A percentile compares a stretch with the other conserved stretches of the same genome.
These are phyloP conservation scores for Pyrochroa serraticornis DNA, from an alignment of 2,888 invertebrate species.

Conservation along the genomic window DNA sequence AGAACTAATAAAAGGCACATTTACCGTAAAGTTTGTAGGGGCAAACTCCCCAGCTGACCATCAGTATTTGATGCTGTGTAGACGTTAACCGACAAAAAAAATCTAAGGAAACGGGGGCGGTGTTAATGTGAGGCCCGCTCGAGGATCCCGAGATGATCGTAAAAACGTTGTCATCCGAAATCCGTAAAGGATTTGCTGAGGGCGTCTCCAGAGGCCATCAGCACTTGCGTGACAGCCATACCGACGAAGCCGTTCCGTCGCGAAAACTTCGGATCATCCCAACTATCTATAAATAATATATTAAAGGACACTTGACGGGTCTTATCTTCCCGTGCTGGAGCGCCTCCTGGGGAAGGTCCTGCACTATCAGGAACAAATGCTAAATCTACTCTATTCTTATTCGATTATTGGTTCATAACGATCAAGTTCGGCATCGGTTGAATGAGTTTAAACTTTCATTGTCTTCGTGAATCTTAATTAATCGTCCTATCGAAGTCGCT, in stretches of 20 bases:
- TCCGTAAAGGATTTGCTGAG: slow-evolving; percentile 52
- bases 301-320: slow-evolving; percentile 28
- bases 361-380: no score
- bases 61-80: slow-evolving; percentile 45
- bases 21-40: slow-evolving; percentile 40
- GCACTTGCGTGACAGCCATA: slow-evolving; percentile 48
- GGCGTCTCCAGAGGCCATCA: slow-evolving; percentile 49
- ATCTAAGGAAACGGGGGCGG: slow-evolving; percentile 34
- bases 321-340: slow-evolving; percentile 8
- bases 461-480: no score
- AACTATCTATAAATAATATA: slow-evolving; percentile 33
- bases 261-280: slow-evolving; percentile 27
- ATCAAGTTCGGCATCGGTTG: no score
- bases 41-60: slow-evolving; percentile 44
- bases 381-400: background rate
- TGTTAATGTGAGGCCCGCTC: slow-evolving; percentile 45
- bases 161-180: slow-evolving; percentile 54
- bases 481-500: no score
- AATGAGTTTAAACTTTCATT: no score
- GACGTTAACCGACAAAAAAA: slow-evolving; percentile 41
- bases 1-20: slow-evolving; percentile 48
- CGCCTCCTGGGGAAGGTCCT: no score
- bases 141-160: slow-evolving; percentile 50
- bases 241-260: slow-evolving; percentile 31
- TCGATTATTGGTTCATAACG: background rate